Evolutionary conservation across 2,113 vertebrate genomes (phyloP).

Genomic region (Grallaria varia): DNA sequence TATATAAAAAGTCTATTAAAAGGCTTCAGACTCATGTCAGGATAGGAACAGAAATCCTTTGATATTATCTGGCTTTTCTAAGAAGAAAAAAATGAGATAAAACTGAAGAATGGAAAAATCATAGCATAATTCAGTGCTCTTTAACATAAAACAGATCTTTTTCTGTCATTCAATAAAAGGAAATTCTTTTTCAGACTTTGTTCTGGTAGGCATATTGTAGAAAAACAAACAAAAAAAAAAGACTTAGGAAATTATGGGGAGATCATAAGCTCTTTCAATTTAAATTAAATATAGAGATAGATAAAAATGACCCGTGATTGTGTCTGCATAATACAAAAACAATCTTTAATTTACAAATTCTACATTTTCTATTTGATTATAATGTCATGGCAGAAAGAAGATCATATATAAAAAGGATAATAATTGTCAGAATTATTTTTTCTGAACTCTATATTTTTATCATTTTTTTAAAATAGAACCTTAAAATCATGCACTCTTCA

Average conservation of each 20-base stretch:
- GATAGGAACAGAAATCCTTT: background rate
- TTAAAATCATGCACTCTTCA: background rate
- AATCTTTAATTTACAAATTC: background rate
- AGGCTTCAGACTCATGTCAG: background rate
- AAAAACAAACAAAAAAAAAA: background rate
- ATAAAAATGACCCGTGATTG: background rate
- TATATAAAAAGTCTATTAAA: background rate
- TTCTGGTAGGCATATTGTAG: background rate
- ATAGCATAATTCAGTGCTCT: background rate
- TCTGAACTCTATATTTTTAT: background rate
- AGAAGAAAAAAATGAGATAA: background rate
- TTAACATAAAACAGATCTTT: background rate
- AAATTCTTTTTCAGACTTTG: background rate
- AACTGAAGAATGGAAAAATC: background rate
- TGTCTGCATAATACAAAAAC: background rate
- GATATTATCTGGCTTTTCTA: background rate
- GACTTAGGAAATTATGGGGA: background rate
- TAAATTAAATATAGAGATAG: background rate
- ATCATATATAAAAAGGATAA: background rate
- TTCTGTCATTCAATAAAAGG: background rate
- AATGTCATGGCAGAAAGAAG: background rate
- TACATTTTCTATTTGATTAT: background rate
- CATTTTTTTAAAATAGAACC: background rate
- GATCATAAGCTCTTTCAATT: background rate
- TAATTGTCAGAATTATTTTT: background rate